These are phyloP conservation scores for Delphinapterus leucas DNA, from an alignment of 2,113 vertebrate species.

Conservation along the genomic window DNA sequence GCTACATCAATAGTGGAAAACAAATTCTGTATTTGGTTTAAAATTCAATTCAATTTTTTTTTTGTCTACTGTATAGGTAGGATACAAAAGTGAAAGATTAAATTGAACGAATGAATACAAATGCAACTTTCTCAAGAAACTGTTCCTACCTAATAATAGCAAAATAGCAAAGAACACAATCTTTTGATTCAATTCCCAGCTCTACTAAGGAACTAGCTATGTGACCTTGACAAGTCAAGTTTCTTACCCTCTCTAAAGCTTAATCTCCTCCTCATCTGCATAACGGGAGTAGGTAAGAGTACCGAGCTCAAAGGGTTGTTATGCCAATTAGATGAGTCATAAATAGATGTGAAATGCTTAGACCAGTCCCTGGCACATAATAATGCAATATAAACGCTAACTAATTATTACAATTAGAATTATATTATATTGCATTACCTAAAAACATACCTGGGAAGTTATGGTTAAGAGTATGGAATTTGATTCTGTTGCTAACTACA, in stretches of 20 bases:
- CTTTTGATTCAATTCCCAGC: not conserved
- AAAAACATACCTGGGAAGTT: not conserved
- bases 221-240: not conserved
- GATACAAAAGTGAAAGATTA: not conserved
- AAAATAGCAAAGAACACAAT: not conserved
- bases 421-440: not conserved
- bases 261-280: not conserved
- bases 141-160: not conserved
- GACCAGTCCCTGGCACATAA: not conserved
- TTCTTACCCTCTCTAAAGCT: not conserved
- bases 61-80: not conserved
- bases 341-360: not conserved
- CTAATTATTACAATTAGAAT: not conserved
- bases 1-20: not conserved
- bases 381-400: not conserved
- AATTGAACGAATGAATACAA: not conserved
- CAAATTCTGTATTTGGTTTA: not conserved
- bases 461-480: not conserved
- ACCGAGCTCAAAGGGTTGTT: not conserved
- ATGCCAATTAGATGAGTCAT: not conserved
- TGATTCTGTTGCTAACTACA: not conserved
- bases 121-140: slow-evolving; percentile 1
- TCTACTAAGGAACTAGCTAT: not conserved
- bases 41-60: not conserved
- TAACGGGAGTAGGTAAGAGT: not conserved